These are phyloP conservation scores for Eubasilissa splendida DNA, from an alignment of 2,888 invertebrate species.

Conservation along the genomic window DNA sequence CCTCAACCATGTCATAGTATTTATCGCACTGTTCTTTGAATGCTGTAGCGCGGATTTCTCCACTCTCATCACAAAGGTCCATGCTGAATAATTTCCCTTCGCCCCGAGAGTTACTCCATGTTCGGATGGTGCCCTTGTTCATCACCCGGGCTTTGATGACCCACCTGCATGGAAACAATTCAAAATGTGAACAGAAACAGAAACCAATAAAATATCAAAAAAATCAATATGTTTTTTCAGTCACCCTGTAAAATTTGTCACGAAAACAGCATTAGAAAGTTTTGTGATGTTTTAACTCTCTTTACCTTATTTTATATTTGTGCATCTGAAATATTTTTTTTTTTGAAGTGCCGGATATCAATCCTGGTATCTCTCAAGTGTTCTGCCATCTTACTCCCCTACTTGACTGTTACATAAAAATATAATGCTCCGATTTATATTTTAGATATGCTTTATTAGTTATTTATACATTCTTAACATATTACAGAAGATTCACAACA, in stretches of 20 bases:
- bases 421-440: no score
- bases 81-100: slow-evolving; percentile 95
- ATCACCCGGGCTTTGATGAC: slow-evolving; percentile 92
- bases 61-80: slow-evolving; percentile 93
- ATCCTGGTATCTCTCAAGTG: no score
- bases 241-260: background rate
- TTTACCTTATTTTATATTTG: no score
- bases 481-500: no score
- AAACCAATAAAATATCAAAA: background rate
- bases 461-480: no score
- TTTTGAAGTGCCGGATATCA: no score
- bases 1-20: slow-evolving; percentile 90
- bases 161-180: slow-evolving; percentile 77
- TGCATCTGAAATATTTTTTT: no score
- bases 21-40: slow-evolving; percentile 92
- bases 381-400: no score
- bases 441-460: no score
- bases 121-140: slow-evolving; percentile 84
- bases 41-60: slow-evolving; percentile 93
- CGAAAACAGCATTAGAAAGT: background rate
- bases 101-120: slow-evolving; percentile 93
- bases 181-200: no score
- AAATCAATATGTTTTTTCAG: background rate
- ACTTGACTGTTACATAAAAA: no score
- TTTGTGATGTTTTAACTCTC: background rate